Conservation (phyloP, 2,888 invertebrate genomes). For the Listrodromus nycthemerus region DNA sequence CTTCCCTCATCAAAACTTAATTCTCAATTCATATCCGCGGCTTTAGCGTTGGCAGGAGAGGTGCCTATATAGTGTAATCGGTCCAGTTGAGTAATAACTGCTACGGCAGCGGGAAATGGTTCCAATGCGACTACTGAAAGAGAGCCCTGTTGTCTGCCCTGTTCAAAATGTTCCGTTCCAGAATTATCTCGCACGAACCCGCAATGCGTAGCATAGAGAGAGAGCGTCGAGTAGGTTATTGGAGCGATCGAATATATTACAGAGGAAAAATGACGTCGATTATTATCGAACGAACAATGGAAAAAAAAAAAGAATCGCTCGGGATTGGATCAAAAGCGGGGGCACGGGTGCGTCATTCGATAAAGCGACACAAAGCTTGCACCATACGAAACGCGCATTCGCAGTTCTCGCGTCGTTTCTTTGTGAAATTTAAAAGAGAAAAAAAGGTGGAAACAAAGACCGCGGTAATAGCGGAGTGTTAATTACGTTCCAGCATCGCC, state of each 20-base stretch:
- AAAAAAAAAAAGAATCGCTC: background rate
- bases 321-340: constrained; percentile 3
- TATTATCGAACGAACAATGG: constrained; percentile 5
- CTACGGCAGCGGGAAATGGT: background rate
- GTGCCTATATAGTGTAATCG: background rate
- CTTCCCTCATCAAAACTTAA: constrained; percentile 48
- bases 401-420: background rate
- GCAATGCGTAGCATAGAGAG: background rate
- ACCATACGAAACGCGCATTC: background rate
- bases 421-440: background rate
- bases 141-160: background rate
- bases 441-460: background rate
- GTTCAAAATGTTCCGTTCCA: background rate
- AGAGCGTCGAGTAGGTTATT: background rate
- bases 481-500: background rate
- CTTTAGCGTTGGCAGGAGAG: background rate
- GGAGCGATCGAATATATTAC: constrained; percentile 1
- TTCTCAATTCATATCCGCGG: constrained; percentile 30
- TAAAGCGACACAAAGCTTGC: background rate
- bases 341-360: background rate
- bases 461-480: background rate
- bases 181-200: background rate
- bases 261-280: constrained; percentile 2
- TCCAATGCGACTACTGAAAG: background rate
- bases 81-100: constrained; percentile 9